phyloP scores from a whole-genome alignment of 2,113 vertebrate genomes.

The Apeltes quadracus region DNA sequence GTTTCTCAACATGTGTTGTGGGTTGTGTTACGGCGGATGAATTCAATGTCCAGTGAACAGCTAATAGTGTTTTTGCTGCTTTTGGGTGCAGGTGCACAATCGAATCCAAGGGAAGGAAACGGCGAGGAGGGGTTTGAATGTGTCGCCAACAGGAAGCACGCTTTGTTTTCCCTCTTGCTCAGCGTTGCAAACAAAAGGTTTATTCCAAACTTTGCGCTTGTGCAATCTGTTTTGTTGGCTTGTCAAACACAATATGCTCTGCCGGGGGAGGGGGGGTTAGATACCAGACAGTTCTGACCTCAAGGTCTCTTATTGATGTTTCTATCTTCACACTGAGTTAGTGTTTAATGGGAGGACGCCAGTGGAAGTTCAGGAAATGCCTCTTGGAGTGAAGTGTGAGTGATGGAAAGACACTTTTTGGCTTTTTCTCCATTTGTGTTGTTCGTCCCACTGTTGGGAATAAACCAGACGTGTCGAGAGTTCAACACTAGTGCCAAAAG shows the following conservation, averaged over 20 bases:
- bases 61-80: constrained; percentile 56
- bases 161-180: constrained; percentile 52
- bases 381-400: constrained; percentile 9
- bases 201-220: constrained; percentile 33
- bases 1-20: constrained; percentile 60
- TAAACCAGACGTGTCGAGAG: no score
- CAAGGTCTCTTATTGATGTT: constrained; percentile 32
- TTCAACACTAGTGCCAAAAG: no score
- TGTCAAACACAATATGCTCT: constrained; percentile 29
- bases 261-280: constrained; percentile 60
- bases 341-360: constrained; percentile 26
- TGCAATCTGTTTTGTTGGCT: constrained; percentile 41
- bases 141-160: constrained; percentile 76
- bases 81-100: constrained; percentile 71
- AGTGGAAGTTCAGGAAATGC: constrained; percentile 37
- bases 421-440: constrained; percentile 10
- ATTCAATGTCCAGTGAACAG: constrained; percentile 26
- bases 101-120: constrained; percentile 67
- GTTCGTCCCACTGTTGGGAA: constrained; percentile 3
- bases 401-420: neutral
- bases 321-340: constrained; percentile 28
- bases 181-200: constrained; percentile 15
- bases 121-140: constrained; percentile 67
- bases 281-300: constrained; percentile 42
- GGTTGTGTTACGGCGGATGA: constrained; percentile 53